Evolutionary conservation across 2,113 vertebrate genomes (phyloP), one percentile per base, ranked within the genome.

Genomic region (Phasianus colchicus): DNA sequence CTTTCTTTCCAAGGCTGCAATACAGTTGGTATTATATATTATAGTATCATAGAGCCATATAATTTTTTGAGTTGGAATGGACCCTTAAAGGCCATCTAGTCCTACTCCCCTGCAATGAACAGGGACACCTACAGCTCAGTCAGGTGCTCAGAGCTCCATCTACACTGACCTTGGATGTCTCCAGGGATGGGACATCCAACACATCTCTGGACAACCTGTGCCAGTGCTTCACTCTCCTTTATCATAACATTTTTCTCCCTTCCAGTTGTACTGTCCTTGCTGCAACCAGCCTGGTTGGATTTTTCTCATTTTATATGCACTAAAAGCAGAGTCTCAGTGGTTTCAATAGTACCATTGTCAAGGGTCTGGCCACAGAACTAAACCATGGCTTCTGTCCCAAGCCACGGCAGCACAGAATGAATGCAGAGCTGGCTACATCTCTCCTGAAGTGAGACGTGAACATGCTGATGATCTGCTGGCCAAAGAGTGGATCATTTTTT

Each of bases 401-500:
- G 55, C 27, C 5, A 72, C 61, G 34, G 12, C 30, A 63, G 40
- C 54, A 70, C 2, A 54, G 11, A 2, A 5, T 52, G 29, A 72
- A 67, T 24, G 22, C 10, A 50, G 17, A 84, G 9, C 5, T 60
- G 32, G 10, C 63, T 77, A 76, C 64, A 42, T 74, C 6, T 77
- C 8, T 83, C 32, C 45, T 36, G 42, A 66, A 32, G 17, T 3
- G 8, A 17, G 29, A 47, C 86, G 75, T 80, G 50, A 42, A 42
- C 19, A 42, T 32, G 32, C 8, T 15, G 1, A 3, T 47, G 18
- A 66, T 42, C 40, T 6, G 1, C 47, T 5, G 4, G n/a, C 6
- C 42, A 27, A 52, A 65, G 58, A 30, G 11, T 13, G 13, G 7
- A 40, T 10, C 1, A 16, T 5, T 1, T 54, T 52, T 50, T 88